Evolutionary conservation across 2,113 vertebrate genomes (phyloP), one percentile per base, ranked within the genome.

Genomic region (Panthera tigris): DNA sequence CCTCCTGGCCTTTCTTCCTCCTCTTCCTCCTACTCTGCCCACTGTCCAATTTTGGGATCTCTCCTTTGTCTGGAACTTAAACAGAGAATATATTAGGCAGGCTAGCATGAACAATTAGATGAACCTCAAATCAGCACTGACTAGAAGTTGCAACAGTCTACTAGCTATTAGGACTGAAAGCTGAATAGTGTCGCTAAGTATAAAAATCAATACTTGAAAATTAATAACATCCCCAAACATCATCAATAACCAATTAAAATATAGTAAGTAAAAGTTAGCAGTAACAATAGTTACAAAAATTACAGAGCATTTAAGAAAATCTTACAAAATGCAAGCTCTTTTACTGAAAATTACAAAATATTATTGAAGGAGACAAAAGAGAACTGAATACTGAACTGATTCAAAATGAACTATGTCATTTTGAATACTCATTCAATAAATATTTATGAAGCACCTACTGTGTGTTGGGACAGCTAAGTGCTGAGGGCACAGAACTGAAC

Each of bases 101-200:
- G 23, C 19, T 39, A 74, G 21, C 18, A 18, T 36, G 87, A 89
- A 79, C n/a, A 33, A 68, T 39, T 39, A 86, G 71, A 89, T 74
- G 52, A 95, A 92, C 69, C 68, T 95, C 66, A 94, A 96, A 74
- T 82, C 89, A 95, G 29, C 91, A n/a, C 4, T 27, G 66, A 86
- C 39, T 7, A 45, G n/a, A 89, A 96, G 73, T 89, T n/a, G 55
- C 19, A 76, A 87, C 7, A 57, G 36, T 90, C 71, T 45, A 68
- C 31, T 73, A 89, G 82, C 25, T 41, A 74, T 55, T 48, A 89
- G 25, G 19, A 89, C 36, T 66, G 27, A 86, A 94, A 69, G n/a
- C 31, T 82, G 57, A 94, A 79, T 6, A 84, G 13, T 63, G 11
- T 41, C 31, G 12, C 33, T 90, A 85, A 91, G 91, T 18, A 50